phyloP scores from a whole-genome alignment of 2,113 vertebrate genomes.

The Heptranchias perlo region DNA sequence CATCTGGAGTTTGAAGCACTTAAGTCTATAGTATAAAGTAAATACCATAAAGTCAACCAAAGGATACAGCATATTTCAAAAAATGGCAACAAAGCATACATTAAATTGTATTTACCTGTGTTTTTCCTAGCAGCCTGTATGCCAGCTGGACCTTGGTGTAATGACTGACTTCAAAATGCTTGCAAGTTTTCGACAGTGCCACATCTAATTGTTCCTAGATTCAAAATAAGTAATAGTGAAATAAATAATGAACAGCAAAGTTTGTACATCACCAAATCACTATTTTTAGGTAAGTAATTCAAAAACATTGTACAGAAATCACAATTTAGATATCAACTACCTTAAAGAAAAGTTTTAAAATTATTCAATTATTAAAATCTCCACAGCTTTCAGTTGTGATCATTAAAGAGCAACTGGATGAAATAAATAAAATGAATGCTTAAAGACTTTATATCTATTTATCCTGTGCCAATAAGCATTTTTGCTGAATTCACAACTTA shows the following conservation, averaged over 20 bases:
- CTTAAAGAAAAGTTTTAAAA: background rate
- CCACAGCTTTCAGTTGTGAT: background rate
- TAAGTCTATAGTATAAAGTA: background rate
- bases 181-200: slow-evolving; percentile 94
- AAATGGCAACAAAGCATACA: background rate
- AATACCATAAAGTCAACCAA: background rate
- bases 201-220: slow-evolving; percentile 89
- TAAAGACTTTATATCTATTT: background rate
- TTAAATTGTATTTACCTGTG: slow-evolving; percentile 71
- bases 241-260: background rate
- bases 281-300: background rate
- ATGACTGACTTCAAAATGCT: slow-evolving; percentile 90
- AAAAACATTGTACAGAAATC: background rate
- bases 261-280: background rate
- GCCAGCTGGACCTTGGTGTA: slow-evolving; percentile 96
- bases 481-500: background rate
- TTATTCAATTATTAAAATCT: background rate
- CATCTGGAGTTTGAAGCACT: background rate
- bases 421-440: background rate
- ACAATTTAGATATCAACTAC: background rate
- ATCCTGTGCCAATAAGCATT: background rate
- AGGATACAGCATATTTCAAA: background rate
- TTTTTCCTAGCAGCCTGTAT: slow-evolving; percentile 92
- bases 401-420: background rate
- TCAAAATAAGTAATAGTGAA: slow-evolving; percentile 10